These are phyloP conservation scores for Adelges cooleyi DNA, from an alignment of 1,140 invertebrate species.

Conservation along the genomic window DNA sequence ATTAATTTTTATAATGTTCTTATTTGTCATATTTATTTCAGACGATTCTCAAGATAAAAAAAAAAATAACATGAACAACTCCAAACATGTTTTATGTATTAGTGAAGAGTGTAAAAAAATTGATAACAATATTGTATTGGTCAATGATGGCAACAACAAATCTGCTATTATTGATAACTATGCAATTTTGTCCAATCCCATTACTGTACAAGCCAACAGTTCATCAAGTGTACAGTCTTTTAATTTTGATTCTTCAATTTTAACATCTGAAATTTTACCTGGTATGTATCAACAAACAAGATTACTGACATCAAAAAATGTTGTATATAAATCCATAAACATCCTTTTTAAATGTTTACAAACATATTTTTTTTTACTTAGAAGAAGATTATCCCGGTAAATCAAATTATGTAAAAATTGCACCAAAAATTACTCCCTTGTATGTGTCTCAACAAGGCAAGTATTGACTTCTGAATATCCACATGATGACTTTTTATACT, in stretches of 20 bases:
- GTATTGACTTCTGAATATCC: background rate
- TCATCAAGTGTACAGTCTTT: background rate
- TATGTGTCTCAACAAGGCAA: background rate
- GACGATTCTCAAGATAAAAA: background rate
- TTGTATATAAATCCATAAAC: too few relatives aligned
- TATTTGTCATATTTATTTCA: background rate
- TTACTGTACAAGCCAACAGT: background rate
- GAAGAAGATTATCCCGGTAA: background rate
- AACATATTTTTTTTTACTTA: background rate
- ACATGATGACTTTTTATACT: background rate
- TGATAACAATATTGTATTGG: background rate
- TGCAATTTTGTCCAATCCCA: background rate
- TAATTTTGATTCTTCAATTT: background rate
- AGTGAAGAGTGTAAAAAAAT: background rate
- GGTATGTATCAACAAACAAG: too few relatives aligned
- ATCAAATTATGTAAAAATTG: slow-evolving; percentile 2
- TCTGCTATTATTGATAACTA: background rate
- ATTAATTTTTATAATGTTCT: background rate
- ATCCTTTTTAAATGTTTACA: too few relatives aligned
- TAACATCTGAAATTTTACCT: background rate
- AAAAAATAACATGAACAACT: background rate
- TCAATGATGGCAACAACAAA: background rate
- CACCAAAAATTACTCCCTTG: slow-evolving; percentile 2
- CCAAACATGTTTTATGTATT: background rate
- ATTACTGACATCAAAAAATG: too few relatives aligned